These are phyloP conservation scores for Mesorhabditis sp. DNA, from an alignment of 2,888 invertebrate genomes.

Conservation along the genomic window DNA sequence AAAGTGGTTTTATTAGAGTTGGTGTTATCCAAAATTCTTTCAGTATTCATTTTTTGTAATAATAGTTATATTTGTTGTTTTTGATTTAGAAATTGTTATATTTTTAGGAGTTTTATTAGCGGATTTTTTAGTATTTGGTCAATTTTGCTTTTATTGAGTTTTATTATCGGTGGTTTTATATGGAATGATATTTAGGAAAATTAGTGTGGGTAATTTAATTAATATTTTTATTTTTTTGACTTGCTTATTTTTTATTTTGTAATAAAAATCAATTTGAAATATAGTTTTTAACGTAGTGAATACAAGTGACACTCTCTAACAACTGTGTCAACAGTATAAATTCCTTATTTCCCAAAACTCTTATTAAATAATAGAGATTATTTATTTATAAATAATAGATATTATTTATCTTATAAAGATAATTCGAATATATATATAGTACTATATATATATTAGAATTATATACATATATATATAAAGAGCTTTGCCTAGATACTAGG, in stretches of 20 bases:
- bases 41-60: slow-evolving; percentile 45
- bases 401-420: background rate
- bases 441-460: slow-evolving; percentile 10
- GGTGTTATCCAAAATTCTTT: slow-evolving; percentile 41
- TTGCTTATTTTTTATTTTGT: slow-evolving; percentile 28
- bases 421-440: slow-evolving; percentile 12
- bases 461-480: slow-evolving; percentile 13
- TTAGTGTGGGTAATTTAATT: slow-evolving; percentile 42
- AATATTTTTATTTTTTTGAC: slow-evolving; percentile 44
- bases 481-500: too few species aligned
- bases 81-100: slow-evolving; percentile 41
- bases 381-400: slow-evolving; percentile 3
- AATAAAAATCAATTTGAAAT: too few species aligned
- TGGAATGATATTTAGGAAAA: slow-evolving; percentile 44
- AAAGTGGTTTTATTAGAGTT: slow-evolving; percentile 38
- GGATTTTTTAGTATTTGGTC: slow-evolving; percentile 27
- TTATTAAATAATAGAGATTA: background rate
- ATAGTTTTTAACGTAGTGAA: too few species aligned
- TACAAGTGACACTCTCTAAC: too few species aligned
- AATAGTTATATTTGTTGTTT: slow-evolving; percentile 39
- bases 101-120: slow-evolving; percentile 37
- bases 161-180: slow-evolving; percentile 44
- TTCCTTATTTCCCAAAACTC: too few species aligned
- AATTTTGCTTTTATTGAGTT: slow-evolving; percentile 32
- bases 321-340: too few species aligned